phyloP scores from a whole-genome alignment of 2,888 invertebrate species.

The Dyspetes luteomarginatus region DNA sequence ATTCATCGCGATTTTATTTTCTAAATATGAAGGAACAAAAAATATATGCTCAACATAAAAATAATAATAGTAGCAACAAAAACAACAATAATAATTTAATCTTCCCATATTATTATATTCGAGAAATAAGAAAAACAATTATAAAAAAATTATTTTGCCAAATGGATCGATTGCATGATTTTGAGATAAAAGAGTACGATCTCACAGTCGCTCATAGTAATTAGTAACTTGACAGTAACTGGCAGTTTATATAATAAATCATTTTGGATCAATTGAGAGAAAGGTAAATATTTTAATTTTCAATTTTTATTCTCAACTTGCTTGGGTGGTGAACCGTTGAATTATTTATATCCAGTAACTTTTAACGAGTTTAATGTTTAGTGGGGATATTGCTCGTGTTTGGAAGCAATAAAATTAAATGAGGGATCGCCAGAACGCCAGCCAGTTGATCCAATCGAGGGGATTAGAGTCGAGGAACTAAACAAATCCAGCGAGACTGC shows the following conservation, averaged over 20 bases:
- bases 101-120: not conserved
- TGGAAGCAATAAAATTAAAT: conserved; percentile 47
- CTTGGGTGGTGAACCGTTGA: not conserved
- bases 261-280: not conserved
- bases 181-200: conserved; percentile 2
- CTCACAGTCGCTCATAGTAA: not conserved
- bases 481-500: conserved; percentile 25
- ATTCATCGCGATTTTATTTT: not conserved
- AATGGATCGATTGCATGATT: conserved; percentile 32
- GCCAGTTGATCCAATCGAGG: conserved; percentile 35
- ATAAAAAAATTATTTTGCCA: not conserved
- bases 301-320: not conserved
- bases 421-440: conserved; percentile 24
- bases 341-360: not conserved
- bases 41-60: too few species aligned
- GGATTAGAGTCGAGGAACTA: conserved; percentile 42
- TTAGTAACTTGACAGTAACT: not conserved
- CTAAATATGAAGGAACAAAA: too few species aligned
- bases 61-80: not conserved
- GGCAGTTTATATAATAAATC: not conserved
- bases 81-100: not conserved
- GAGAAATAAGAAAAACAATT: not conserved
- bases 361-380: not conserved
- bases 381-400: conserved; percentile 29
- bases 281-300: not conserved